phyloP scores from a whole-genome alignment of 2,797 vertebrate species.

The Hemibagrus guttatus region DNA sequence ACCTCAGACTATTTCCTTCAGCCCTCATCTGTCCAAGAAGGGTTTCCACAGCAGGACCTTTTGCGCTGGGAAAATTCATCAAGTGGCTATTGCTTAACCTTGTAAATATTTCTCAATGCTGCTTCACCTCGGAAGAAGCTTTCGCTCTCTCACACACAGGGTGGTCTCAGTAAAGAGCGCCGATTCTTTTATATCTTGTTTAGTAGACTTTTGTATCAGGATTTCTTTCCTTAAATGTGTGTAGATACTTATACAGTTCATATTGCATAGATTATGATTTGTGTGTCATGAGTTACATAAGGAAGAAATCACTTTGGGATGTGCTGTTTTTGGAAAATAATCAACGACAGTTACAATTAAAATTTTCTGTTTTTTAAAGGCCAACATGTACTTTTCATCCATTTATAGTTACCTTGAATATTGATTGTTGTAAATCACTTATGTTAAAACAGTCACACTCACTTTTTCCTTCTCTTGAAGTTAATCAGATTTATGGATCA shows the following conservation, averaged over 20 bases:
- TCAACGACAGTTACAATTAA: not conserved
- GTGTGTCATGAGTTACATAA: not conserved
- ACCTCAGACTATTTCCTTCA: constrained; percentile 35
- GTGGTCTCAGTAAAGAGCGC: not conserved
- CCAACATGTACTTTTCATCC: not conserved
- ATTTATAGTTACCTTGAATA: not conserved
- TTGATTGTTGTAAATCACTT: not conserved
- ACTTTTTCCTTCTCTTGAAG: not conserved
- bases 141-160: not conserved
- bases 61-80: constrained; percentile 18
- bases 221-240: not conserved
- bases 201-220: not conserved
- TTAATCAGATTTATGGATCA: no score
- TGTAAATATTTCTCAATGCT: constrained; percentile 35
- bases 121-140: constrained; percentile 19
- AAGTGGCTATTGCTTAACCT: constrained; percentile 33
- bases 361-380: not conserved
- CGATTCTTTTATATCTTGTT: not conserved
- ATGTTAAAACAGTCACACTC: not conserved
- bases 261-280: not conserved
- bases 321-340: not conserved
- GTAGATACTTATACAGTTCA: not conserved
- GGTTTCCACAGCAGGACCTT: constrained; percentile 23
- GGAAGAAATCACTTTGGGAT: not conserved
- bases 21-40: not conserved